phyloP scores from a whole-genome alignment of 2,113 vertebrate species.

The Tachuris rubrigastra region DNA sequence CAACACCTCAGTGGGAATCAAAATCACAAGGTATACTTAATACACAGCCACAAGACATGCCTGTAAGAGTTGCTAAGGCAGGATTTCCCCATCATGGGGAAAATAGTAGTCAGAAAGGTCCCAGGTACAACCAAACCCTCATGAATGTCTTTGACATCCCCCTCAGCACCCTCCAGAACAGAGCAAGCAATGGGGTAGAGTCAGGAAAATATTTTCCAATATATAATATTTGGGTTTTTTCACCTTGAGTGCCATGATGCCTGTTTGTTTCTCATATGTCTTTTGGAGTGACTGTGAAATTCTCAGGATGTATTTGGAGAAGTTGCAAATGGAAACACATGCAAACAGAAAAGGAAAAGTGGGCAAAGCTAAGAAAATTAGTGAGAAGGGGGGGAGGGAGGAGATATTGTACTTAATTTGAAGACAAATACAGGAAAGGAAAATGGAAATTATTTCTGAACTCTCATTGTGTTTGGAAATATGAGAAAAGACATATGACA shows the following conservation, averaged over 20 bases:
- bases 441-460: background rate
- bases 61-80: background rate
- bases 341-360: background rate
- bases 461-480: background rate
- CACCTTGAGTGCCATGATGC: background rate
- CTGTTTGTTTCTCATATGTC: background rate
- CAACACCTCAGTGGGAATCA: background rate
- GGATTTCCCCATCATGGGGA: rapidly evolving
- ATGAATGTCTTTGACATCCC: background rate
- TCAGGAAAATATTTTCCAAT: background rate
- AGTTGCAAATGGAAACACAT: rapidly evolving
- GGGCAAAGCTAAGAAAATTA: background rate
- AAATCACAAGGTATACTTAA: background rate
- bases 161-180: background rate
- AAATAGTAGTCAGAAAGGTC: background rate
- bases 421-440: background rate
- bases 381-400: rapidly evolving
- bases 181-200: background rate
- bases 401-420: background rate
- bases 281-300: background rate
- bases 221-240: background rate
- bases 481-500: background rate
- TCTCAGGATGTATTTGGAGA: background rate
- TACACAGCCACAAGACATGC: background rate
- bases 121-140: background rate